Percentiles rank a stretch among this genome's conserved stretches.
phyloP scores from a whole-genome alignment of 2,888 invertebrate genomes.

The Hanleya hanleyi region DNA sequence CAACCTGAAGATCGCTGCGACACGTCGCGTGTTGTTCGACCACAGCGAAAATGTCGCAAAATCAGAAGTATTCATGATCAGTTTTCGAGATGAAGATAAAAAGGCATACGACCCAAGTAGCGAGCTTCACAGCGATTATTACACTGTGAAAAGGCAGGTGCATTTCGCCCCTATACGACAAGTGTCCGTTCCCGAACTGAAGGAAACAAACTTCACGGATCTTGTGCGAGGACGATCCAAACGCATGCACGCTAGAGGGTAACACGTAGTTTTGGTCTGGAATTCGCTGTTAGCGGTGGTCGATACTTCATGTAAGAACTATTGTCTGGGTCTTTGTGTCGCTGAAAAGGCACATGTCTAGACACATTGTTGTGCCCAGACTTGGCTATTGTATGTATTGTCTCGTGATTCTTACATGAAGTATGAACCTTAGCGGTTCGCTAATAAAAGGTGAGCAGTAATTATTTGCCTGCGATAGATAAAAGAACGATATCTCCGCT shows the following conservation, averaged over 20 bases:
- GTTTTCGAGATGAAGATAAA: constrained; percentile 11
- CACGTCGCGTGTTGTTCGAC: constrained; percentile 30
- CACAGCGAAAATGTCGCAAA: constrained; percentile 30
- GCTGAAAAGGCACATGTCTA: too few species aligned
- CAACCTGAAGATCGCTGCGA: constrained; percentile 19
- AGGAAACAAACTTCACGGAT: neutral
- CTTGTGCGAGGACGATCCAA: neutral
- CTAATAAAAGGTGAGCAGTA: too few species aligned
- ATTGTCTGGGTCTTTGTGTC: too few species aligned
- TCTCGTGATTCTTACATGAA: too few species aligned
- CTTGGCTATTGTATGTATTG: too few species aligned
- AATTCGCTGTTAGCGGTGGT: too few species aligned
- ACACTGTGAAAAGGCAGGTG: constrained; percentile 37
- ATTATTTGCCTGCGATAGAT: too few species aligned
- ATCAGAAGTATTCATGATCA: constrained; percentile 6
- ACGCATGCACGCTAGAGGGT: neutral
- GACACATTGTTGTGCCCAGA: too few species aligned
- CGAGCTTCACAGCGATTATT: constrained; percentile 45
- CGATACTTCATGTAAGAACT: too few species aligned
- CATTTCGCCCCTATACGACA: neutral
- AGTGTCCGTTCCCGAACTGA: neutral
- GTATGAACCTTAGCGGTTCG: too few species aligned
- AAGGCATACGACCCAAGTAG: constrained; percentile 36
- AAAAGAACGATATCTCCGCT: too few species aligned
- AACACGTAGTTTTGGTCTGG: too few species aligned